phyloP scores from a whole-genome alignment of 2,888 invertebrate species.

The Dysmachus trigonus region DNA sequence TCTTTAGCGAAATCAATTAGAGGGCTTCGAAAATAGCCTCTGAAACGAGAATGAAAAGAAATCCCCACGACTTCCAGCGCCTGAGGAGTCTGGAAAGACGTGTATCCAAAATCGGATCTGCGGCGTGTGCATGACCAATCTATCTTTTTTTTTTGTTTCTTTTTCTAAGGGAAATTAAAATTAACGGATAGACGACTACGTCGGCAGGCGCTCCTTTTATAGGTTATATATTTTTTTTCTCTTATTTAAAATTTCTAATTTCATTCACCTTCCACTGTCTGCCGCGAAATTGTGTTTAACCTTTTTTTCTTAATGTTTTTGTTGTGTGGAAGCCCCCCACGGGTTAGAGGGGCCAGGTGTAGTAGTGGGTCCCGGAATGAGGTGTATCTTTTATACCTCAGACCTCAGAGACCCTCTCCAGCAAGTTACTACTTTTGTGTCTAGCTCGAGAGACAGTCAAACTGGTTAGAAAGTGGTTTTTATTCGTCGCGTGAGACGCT shows the following conservation, averaged over 20 bases:
- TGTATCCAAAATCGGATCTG: background rate
- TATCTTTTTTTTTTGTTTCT: background rate
- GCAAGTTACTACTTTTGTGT: background rate
- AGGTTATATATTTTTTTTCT: background rate
- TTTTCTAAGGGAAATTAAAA: background rate
- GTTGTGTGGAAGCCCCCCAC: background rate
- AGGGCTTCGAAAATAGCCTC: background rate
- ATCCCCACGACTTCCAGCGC: background rate
- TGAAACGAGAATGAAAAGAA: background rate
- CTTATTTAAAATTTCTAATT: background rate
- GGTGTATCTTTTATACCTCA: too few species aligned
- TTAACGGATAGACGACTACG: background rate
- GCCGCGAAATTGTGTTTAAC: background rate
- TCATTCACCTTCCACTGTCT: background rate
- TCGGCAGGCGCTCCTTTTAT: background rate
- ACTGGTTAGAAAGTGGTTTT: conserved; percentile 24
- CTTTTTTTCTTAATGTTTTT: background rate
- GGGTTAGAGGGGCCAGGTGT: background rate
- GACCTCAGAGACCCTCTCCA: too few species aligned
- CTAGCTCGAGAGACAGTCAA: background rate
- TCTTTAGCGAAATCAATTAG: background rate
- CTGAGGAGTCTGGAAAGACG: background rate
- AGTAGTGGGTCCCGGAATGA: too few species aligned
- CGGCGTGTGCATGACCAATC: background rate
- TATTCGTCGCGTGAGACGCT: background rate